Percentiles rank a stretch among this genome's conserved stretches.
phyloP scores from a whole-genome alignment of 2,113 vertebrate genomes.

The Camelus dromedarius region DNA sequence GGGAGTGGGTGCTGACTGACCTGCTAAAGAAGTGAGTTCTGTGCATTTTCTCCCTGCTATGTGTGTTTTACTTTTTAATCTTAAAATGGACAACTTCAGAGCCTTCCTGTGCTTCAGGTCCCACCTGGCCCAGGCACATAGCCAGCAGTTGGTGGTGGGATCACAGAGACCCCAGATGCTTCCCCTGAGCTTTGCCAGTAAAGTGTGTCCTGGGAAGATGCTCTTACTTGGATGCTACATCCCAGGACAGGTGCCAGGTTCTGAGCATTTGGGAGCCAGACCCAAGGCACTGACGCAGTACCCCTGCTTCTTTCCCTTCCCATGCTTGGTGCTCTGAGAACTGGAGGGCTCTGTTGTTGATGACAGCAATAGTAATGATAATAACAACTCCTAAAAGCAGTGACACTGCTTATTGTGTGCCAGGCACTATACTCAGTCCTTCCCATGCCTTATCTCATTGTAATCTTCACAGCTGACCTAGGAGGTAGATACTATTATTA shows the following conservation, averaged over 20 bases:
- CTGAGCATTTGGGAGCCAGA: background rate
- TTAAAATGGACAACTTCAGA: background rate
- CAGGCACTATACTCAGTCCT: background rate
- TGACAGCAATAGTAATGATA: background rate
- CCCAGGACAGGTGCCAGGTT: background rate
- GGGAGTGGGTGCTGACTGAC: background rate
- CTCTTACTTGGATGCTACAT: background rate
- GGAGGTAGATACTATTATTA: background rate
- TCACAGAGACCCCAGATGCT: background rate
- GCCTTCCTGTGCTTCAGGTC: background rate
- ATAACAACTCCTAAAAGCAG: background rate
- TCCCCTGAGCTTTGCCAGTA: background rate
- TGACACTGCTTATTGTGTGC: background rate
- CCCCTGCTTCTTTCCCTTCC: background rate
- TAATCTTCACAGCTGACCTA: background rate
- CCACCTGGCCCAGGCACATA: background rate
- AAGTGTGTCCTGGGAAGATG: background rate
- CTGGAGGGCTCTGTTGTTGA: background rate
- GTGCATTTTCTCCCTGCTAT: background rate
- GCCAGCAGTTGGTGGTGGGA: background rate
- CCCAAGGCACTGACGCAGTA: too few relatives aligned
- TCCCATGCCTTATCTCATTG: background rate
- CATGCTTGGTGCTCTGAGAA: background rate
- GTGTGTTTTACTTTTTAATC: background rate
- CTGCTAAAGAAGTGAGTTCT: constrained; percentile 6